A percentile compares a stretch with the other conserved stretches of the same genome.
Evolutionary conservation across 2,888 invertebrate species (phyloP).

Genomic region (Iselma pallidipennis): DNA sequence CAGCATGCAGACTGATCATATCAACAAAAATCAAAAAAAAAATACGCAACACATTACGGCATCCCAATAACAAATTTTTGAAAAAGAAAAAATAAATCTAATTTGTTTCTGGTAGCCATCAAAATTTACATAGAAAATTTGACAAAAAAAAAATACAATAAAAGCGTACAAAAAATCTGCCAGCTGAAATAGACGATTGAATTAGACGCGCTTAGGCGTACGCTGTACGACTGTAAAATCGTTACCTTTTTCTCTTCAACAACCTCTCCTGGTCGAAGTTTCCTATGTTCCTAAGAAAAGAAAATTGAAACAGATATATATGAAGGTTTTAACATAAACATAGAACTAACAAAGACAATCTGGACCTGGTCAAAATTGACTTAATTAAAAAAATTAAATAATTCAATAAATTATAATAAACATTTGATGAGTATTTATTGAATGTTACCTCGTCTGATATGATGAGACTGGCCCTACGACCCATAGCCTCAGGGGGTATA

Average conservation of each 20-base stretch:
- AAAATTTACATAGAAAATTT: not conserved
- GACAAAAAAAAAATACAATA: conserved; percentile 15
- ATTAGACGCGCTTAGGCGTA: conserved; percentile 41
- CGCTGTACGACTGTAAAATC: conserved; percentile 30
- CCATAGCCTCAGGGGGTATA: conserved; percentile 85
- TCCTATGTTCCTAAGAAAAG: conserved; percentile 75
- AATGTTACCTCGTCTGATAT: conserved; percentile 88
- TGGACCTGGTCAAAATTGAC: conserved; percentile 12
- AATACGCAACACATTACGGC: conserved; percentile 6
- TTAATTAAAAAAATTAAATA: conserved; percentile 9
- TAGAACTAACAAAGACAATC: conserved; percentile 19
- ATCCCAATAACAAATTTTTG: not conserved
- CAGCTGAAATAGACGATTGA: conserved; percentile 35
- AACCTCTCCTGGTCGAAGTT: conserved; percentile 93
- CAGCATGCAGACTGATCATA: conserved; percentile 21
- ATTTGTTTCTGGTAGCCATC: not conserved
- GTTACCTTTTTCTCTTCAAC: conserved; percentile 93
- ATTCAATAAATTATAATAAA: conserved; percentile 5
- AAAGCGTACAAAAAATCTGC: conserved; percentile 31
- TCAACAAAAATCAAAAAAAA: not conserved
- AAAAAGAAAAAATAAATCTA: not conserved
- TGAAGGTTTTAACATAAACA: conserved; percentile 28
- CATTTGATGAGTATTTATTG: conserved; percentile 1
- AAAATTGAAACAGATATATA: not conserved
- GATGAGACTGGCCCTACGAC: conserved; percentile 85